Base-by-base conservation (phyloP, 2,888 invertebrate species). In the Tortrix viridana region DNA sequence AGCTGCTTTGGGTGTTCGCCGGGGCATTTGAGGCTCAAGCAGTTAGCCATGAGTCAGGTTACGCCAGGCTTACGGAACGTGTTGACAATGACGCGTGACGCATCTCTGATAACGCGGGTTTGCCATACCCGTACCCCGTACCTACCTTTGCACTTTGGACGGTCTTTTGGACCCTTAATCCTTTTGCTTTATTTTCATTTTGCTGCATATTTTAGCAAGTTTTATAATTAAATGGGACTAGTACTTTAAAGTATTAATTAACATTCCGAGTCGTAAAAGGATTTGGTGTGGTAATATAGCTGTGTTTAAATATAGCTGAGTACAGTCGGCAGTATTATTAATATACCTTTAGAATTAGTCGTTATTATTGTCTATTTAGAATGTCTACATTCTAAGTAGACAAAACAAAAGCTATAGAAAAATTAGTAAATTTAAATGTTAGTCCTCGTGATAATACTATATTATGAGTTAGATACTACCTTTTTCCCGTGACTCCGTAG, bases 51-150 rank as follows among this genome's bases (percentile, higher is more conserved):
- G 61, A 58, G 26, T 69, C 49, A 60, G 55, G 41, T 14, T n/a
- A 41, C 41, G 41, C 14, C 41, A n/a, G 16, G 16, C 23, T 3
- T 53, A 41, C 26, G 38, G 50, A 47, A 32, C 47, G 63, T 55
- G 43, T 49, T 60, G 43, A 57, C 50, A 52, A 57, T 50, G 46
- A 50, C 53, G 41, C 58, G 59, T 64, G 58, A 64, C 63, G 57
- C 63, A 63, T 63, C 53, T 48, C 26, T 22, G 57, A 53, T 58
- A 63, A 58, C 52, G 23, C 12, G 52, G 63, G 53, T 58, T 58
- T 53, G 26, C 44, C 19, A 37, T 16, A 49, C 16, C 32, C 46
- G 44, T n/a, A n/a, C n/a, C n/a, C n/a, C n/a, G n/a, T n/a, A n/a
- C n/a, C n/a, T n/a, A n/a, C 16, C 48, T 38, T 49, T 18, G 19